phyloP scores from a whole-genome alignment of 1,140 invertebrate genomes.

The Lepidurus packardi region DNA sequence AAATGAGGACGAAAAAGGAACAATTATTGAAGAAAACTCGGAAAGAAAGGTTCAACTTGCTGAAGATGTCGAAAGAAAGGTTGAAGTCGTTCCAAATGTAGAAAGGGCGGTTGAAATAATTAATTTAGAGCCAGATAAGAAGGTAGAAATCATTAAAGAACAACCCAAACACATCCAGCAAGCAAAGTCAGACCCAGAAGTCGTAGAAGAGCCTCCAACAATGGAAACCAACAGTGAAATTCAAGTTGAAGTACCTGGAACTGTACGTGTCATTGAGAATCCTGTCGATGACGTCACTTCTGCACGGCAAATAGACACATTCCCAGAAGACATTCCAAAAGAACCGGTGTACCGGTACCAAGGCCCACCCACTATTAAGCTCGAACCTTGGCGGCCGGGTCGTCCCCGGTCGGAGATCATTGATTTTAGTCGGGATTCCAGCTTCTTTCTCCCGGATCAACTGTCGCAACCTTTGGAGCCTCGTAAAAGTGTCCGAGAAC shows the following conservation, averaged over 20 bases:
- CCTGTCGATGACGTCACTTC: background rate
- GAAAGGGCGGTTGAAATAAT: background rate
- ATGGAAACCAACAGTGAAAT: background rate
- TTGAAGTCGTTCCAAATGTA: background rate
- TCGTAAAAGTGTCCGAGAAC: background rate
- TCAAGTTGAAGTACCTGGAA: background rate
- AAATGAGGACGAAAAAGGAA: slow-evolving; percentile 23
- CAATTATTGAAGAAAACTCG: slow-evolving; percentile 3
- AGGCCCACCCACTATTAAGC: slow-evolving; percentile 30
- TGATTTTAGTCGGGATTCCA: slow-evolving; percentile 23
- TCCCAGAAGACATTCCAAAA: background rate
- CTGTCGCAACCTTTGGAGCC: background rate
- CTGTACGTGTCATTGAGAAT: background rate
- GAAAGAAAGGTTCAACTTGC: slow-evolving; percentile 23
- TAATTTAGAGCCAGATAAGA: background rate
- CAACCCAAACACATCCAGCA: background rate
- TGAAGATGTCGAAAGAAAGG: slow-evolving; percentile 24
- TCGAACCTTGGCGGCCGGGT: slow-evolving; percentile 32
- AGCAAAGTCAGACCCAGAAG: background rate
- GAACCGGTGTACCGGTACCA: slow-evolving; percentile 27
- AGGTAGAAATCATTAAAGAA: background rate
- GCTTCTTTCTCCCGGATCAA: slow-evolving; percentile 26
- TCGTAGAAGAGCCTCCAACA: background rate
- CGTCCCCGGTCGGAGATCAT: slow-evolving; percentile 31
- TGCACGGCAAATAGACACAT: background rate